These are phyloP conservation scores for Taurulus bubalis DNA, from an alignment of 2,113 vertebrate genomes.

Conservation along the genomic window DNA sequence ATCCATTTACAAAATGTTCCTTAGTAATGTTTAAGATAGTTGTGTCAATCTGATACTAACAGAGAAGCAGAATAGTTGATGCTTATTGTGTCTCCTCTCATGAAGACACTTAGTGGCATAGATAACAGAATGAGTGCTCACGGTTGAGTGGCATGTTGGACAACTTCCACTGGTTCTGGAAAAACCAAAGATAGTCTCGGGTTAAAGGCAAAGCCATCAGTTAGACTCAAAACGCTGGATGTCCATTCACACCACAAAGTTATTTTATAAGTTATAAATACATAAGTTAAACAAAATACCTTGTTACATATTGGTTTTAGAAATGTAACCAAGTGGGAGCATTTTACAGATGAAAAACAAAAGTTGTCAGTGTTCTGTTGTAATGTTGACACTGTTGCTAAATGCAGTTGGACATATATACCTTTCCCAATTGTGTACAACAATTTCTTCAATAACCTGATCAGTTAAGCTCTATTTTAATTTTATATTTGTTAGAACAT, in stretches of 20 bases:
- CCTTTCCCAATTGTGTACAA: neutral
- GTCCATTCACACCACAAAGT: too few relatives aligned
- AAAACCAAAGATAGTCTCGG: constrained; percentile 15
- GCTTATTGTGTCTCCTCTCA: constrained; percentile 6
- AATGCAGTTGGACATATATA: neutral
- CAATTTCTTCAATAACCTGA: neutral
- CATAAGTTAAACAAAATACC: too few relatives aligned
- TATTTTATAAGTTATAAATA: too few relatives aligned
- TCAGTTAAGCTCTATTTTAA: neutral
- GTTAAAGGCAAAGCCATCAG: constrained; percentile 30
- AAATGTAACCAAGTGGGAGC: neutral
- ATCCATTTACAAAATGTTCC: neutral
- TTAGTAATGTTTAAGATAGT: neutral
- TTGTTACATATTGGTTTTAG: neutral
- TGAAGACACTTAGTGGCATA: constrained; percentile 19
- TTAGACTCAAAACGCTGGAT: constrained; percentile 12
- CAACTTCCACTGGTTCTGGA: constrained; percentile 11
- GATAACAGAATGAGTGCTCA: constrained; percentile 22
- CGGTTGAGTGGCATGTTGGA: constrained; percentile 24
- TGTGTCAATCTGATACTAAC: constrained; percentile 24
- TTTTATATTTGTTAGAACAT: neutral
- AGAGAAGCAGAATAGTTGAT: neutral
- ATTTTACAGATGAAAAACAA: neutral
- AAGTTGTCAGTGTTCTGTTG: neutral
- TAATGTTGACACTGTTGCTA: neutral